phyloP scores from a whole-genome alignment of 2,888 invertebrate genomes.

The Aquatica leii region DNA sequence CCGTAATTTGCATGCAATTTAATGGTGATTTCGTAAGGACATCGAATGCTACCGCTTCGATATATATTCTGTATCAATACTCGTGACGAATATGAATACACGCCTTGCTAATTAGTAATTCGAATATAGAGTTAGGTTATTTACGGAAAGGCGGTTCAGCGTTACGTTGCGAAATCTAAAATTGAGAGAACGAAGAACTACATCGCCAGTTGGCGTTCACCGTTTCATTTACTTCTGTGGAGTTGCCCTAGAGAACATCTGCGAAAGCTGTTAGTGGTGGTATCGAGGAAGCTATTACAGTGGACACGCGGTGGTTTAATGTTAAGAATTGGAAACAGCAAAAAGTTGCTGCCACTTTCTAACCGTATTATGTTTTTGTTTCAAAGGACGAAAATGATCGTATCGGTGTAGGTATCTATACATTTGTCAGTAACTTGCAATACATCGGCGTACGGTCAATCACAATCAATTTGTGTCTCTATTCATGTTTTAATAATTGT shows the following conservation, averaged over 20 bases:
- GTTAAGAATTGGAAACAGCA: constrained; percentile 51
- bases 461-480: no score
- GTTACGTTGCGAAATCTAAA: constrained; percentile 23
- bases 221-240: constrained; percentile 29
- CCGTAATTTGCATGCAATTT: constrained; percentile 53
- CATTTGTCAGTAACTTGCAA: no score
- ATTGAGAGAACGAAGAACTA: constrained; percentile 33
- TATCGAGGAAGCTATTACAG: constrained; percentile 57
- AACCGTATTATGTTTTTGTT: constrained; percentile 29
- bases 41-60: constrained; percentile 14
- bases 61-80: not conserved
- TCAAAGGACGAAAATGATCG: constrained; percentile 12
- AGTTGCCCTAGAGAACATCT: constrained; percentile 51
- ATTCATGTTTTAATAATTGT: constrained; percentile 24
- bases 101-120: not conserved
- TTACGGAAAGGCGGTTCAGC: constrained; percentile 13
- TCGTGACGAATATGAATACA: not conserved
- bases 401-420: constrained; percentile 11
- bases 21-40: constrained; percentile 47
- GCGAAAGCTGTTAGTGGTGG: constrained; percentile 54
- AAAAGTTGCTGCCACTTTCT: constrained; percentile 41
- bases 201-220: constrained; percentile 37
- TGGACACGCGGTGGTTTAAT: constrained; percentile 54
- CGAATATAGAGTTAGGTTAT: no score
- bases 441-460: no score